These are phyloP conservation scores for Clupea harengus DNA, from an alignment of 2,113 vertebrate genomes.

Conservation along the genomic window DNA sequence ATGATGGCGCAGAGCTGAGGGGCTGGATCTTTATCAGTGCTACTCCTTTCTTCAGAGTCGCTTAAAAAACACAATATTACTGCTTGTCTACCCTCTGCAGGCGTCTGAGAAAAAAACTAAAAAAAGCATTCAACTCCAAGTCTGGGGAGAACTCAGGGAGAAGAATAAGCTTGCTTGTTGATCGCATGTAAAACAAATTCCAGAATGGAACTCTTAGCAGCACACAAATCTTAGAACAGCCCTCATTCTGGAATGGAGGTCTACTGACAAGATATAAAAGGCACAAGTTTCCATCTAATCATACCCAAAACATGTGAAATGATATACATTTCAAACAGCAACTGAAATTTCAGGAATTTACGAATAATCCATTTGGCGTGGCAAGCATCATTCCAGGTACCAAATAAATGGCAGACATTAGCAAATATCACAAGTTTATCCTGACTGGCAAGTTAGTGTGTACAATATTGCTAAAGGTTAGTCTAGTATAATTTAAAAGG, in stretches of 20 bases:
- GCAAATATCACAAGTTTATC: background rate
- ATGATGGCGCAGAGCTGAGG: background rate
- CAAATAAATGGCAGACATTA: background rate
- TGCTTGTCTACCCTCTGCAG: background rate
- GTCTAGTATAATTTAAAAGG: background rate
- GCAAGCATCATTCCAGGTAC: background rate
- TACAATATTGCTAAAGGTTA: background rate
- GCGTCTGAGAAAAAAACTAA: background rate
- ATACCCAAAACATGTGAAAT: background rate
- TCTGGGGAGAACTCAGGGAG: background rate
- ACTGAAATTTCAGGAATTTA: background rate
- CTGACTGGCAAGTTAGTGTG: background rate
- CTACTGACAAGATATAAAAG: background rate
- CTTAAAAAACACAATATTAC: conserved; percentile 2
- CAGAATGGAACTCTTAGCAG: background rate
- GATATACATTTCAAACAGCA: background rate
- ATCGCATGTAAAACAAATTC: background rate
- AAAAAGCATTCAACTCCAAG: background rate
- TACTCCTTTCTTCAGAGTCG: background rate
- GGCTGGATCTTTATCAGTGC: conserved; percentile 1
- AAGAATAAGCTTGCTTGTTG: background rate
- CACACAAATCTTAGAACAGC: background rate
- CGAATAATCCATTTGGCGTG: background rate
- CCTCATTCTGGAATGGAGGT: background rate
- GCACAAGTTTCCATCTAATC: background rate